Percentiles rank a stretch among this genome's conserved stretches.
phyloP scores from a whole-genome alignment of 2,797 vertebrate genomes.

The Brachyrhaphis roseni region DNA sequence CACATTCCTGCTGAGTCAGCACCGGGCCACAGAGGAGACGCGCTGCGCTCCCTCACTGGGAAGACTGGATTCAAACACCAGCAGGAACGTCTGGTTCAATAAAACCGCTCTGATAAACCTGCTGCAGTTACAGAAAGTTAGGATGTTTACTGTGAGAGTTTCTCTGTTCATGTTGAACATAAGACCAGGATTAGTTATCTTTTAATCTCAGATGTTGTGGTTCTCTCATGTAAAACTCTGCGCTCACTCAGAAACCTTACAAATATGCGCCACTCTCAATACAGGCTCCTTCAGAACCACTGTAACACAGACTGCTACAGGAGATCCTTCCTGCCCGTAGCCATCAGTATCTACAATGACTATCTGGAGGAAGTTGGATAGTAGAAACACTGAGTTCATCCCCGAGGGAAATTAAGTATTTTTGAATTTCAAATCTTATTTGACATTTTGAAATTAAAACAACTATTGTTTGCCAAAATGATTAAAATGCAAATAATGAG shows the following conservation, averaged over 20 bases:
- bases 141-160: background rate
- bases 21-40: constrained; percentile 37
- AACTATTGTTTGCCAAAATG: too few relatives aligned
- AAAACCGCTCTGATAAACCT: background rate
- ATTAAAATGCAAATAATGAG: too few relatives aligned
- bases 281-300: too few relatives aligned
- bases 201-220: background rate
- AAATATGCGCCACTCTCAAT: background rate
- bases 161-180: background rate
- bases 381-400: too few relatives aligned
- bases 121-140: background rate
- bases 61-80: constrained; percentile 42
- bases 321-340: too few relatives aligned
- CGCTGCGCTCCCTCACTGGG: constrained; percentile 34
- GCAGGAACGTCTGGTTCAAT: background rate
- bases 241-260: background rate
- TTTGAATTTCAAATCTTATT: too few relatives aligned
- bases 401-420: too few relatives aligned
- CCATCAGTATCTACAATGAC: too few relatives aligned
- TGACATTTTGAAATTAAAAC: too few relatives aligned
- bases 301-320: too few relatives aligned
- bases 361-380: too few relatives aligned
- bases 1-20: constrained; percentile 59
- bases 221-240: background rate
- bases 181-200: background rate